phyloP scores from a whole-genome alignment of 2,797 vertebrate species.

The Pipistrellus kuhlii region DNA sequence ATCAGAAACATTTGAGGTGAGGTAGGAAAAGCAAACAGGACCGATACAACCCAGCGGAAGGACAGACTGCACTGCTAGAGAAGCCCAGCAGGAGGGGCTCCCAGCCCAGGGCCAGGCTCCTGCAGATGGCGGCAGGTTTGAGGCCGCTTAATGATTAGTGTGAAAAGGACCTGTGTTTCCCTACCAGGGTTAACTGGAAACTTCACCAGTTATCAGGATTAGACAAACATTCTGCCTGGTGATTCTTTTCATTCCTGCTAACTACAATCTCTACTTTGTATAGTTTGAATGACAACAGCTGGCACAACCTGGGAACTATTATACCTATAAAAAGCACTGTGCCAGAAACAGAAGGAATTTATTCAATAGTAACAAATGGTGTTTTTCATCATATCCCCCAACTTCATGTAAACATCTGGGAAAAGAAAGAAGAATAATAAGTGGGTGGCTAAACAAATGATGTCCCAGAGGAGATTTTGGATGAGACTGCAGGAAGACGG shows the following conservation, averaged over 20 bases:
- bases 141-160: not conserved
- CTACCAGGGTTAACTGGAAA: not conserved
- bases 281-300: not conserved
- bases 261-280: not conserved
- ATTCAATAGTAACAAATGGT: not conserved
- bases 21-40: not conserved
- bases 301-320: not conserved
- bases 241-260: conserved; percentile 6
- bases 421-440: not conserved
- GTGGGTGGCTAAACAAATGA: not conserved
- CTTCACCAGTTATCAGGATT: not conserved
- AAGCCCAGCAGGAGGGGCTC: not conserved
- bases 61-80: not conserved
- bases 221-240: not conserved
- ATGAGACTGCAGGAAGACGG: not conserved
- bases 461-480: not conserved
- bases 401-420: not conserved
- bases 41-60: not conserved
- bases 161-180: not conserved
- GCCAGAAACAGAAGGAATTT: not conserved
- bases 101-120: not conserved
- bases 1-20: not conserved
- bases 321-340: conserved; percentile 39
- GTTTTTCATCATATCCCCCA: conserved; percentile 5
- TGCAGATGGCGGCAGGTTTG: not conserved